Evolutionary conservation across 2,113 vertebrate genomes (phyloP).

Genomic region (Petrocephalus zakoni): DNA sequence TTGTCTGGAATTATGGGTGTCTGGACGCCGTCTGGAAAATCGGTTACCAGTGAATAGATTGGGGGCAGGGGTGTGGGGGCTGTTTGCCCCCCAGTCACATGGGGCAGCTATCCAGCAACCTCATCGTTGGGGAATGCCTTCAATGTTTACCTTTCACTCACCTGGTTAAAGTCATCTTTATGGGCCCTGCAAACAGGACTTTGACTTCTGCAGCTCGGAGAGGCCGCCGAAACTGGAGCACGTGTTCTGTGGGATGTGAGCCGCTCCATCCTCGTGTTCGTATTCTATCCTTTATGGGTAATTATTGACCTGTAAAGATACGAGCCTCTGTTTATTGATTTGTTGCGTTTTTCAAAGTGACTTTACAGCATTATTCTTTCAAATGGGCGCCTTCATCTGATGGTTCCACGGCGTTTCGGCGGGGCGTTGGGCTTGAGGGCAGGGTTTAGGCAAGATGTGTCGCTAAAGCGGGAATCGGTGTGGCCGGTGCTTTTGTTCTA

Average conservation of each 20-base stretch:
- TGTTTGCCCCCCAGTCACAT: slow-evolving; percentile 63
- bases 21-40: slow-evolving; percentile 57
- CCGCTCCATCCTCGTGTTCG: slow-evolving; percentile 4
- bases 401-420: background rate
- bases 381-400: slow-evolving; percentile 20
- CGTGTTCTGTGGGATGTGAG: slow-evolving; percentile 2
- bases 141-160: slow-evolving; percentile 69
- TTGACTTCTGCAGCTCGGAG: slow-evolving; percentile 52
- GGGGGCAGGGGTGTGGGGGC: slow-evolving; percentile 22
- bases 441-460: background rate
- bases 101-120: slow-evolving; percentile 47
- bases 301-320: slow-evolving; percentile 18
- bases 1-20: slow-evolving; percentile 28
- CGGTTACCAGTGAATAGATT: slow-evolving; percentile 50
- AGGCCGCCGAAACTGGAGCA: background rate
- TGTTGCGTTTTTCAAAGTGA: slow-evolving; percentile 19
- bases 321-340: slow-evolving; percentile 32
- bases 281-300: background rate
- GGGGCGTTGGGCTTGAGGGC: background rate
- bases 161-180: slow-evolving; percentile 72
- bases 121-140: slow-evolving; percentile 64
- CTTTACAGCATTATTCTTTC: slow-evolving; percentile 7
- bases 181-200: slow-evolving; percentile 69
- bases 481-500: background rate
- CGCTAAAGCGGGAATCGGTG: slow-evolving; percentile 11